Conservation (phyloP, 2,888 invertebrate species). For the Trichopria drosophilae region DNA sequence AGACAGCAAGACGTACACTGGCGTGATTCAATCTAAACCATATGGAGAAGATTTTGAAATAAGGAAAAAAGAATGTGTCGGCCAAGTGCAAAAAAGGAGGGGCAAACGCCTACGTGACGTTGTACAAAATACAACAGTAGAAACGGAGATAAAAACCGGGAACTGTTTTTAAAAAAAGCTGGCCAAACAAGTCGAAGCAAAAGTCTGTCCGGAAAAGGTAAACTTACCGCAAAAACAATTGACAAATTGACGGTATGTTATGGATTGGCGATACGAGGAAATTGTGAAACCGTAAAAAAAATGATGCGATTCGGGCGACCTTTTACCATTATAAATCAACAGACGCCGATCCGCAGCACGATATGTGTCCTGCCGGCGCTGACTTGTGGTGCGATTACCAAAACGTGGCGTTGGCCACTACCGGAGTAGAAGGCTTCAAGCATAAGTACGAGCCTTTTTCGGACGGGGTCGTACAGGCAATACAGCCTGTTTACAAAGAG, state of each 20-base stretch:
- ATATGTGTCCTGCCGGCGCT: constrained; percentile 15
- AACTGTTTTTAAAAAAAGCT: too few species aligned
- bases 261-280: constrained; percentile 26
- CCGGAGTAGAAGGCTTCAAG: constrained; percentile 12
- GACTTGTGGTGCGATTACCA: constrained; percentile 27
- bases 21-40: too few species aligned
- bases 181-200: constrained; percentile 40
- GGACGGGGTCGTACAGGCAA: constrained; percentile 32
- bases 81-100: too few species aligned
- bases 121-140: too few species aligned
- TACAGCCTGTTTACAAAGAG: constrained; percentile 42
- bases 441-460: constrained; percentile 16
- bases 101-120: too few species aligned
- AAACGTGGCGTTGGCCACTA: constrained; percentile 10
- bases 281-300: constrained; percentile 24
- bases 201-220: too few species aligned
- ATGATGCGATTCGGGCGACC: constrained; percentile 34
- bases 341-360: constrained; percentile 17
- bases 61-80: too few species aligned
- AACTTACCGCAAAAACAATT: too few species aligned
- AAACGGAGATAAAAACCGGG: too few species aligned
- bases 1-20: too few species aligned
- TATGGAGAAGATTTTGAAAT: too few species aligned
- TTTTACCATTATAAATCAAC: constrained; percentile 22
- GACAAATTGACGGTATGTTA: constrained; percentile 30